phyloP scores from a whole-genome alignment of 2,888 invertebrate genomes.

The Criorhina ranunculi region DNA sequence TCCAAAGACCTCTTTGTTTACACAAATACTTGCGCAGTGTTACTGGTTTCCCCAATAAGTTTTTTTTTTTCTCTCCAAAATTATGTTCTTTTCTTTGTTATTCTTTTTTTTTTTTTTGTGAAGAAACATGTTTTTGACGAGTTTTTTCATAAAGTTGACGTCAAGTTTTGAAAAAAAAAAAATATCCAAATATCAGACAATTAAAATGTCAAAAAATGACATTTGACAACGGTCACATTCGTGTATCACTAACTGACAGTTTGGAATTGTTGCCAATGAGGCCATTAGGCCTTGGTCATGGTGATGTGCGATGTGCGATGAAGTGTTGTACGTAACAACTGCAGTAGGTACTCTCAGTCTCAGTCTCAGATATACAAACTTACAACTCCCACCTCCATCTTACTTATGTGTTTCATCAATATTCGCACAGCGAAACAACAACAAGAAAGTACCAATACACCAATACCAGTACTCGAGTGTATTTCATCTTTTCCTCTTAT shows the following conservation, averaged over 20 bases:
- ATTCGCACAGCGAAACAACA: conserved; percentile 55
- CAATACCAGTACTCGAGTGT: not conserved
- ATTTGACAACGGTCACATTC: conserved; percentile 22
- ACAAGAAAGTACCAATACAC: conserved; percentile 56
- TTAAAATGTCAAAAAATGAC: conserved; percentile 46
- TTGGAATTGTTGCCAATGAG: conserved; percentile 59
- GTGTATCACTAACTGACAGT: conserved; percentile 43
- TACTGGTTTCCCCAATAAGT: conserved; percentile 28
- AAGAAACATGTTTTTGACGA: conserved; percentile 28
- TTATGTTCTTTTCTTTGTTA: conserved; percentile 24
- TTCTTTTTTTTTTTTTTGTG: conserved; percentile 20
- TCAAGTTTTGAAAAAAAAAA: not conserved
- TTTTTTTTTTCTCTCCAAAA: conserved; percentile 18
- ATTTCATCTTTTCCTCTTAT: conserved; percentile 27
- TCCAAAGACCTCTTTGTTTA: conserved; percentile 50
- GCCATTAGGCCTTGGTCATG: conserved; percentile 72
- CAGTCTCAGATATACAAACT: no score
- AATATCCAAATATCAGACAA: not conserved
- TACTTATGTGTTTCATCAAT: conserved; percentile 45
- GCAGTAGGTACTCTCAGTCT: conserved; percentile 48
- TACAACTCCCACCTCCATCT: conserved; percentile 64
- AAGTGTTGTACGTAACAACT: conserved; percentile 51
- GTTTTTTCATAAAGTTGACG: conserved; percentile 1
- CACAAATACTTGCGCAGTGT: conserved; percentile 69
- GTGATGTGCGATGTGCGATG: conserved; percentile 16